These are phyloP conservation scores for Propsilocerus akamusi DNA, from an alignment of 1,140 invertebrate species.

Conservation along the genomic window DNA sequence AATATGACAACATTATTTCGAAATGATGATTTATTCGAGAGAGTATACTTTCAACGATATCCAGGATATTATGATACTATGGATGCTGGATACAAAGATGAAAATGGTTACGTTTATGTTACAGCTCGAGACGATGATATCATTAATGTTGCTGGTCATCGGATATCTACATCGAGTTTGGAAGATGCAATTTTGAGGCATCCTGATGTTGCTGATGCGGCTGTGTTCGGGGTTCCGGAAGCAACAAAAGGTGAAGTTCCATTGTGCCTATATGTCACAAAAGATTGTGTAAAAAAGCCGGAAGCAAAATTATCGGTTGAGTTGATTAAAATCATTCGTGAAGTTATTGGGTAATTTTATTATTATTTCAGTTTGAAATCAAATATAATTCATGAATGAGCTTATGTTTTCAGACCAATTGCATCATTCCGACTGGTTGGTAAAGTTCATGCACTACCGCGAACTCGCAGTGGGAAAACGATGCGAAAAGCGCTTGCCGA, in stretches of 20 bases:
- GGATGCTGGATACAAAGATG: slow-evolving; percentile 76
- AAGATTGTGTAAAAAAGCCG: slow-evolving; percentile 30
- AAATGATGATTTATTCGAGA: slow-evolving; percentile 60
- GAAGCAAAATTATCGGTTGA: slow-evolving; percentile 42
- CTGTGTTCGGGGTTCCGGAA: slow-evolving; percentile 79
- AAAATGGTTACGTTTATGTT: slow-evolving; percentile 70
- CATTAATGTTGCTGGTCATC: slow-evolving; percentile 88
- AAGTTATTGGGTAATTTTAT: slow-evolving; percentile 37
- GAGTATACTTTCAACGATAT: slow-evolving; percentile 63
- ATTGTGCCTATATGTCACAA: slow-evolving; percentile 62
- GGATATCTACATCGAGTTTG: slow-evolving; percentile 69
- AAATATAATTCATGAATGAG: neutral
- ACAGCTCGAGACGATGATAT: slow-evolving; percentile 84
- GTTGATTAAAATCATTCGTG: slow-evolving; percentile 49
- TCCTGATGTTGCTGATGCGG: slow-evolving; percentile 60
- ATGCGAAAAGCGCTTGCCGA: slow-evolving; percentile 70
- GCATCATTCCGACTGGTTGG: slow-evolving; percentile 64
- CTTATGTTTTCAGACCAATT: slow-evolving; percentile 41
- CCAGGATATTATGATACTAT: slow-evolving; percentile 91
- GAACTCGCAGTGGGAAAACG: slow-evolving; percentile 61
- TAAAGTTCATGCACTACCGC: slow-evolving; percentile 57
- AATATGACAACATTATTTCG: slow-evolving; percentile 64
- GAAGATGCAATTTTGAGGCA: slow-evolving; percentile 78
- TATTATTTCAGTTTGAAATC: too few relatives aligned
- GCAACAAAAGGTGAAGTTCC: slow-evolving; percentile 77